Evolutionary conservation across 2,113 vertebrate species (phyloP), one percentile per base, ranked within the genome.

Genomic region (Prinia subflava): DNA sequence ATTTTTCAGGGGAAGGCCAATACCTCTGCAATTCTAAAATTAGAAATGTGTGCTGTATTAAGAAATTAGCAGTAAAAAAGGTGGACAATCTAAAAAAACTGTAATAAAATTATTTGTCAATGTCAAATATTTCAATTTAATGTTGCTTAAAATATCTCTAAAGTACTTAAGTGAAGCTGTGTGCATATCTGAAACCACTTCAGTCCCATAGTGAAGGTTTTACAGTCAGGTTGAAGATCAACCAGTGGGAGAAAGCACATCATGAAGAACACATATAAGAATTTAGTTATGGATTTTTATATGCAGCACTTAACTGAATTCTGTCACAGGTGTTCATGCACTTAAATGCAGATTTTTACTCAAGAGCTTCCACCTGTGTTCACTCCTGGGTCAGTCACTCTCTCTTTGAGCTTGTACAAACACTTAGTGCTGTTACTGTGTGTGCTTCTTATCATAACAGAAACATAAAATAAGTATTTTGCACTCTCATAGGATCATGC

Each of bases 31-130:
- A 94, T 25, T 74, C 69, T 94, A 88, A 94, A 95, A 92, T 92
- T 92, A 92, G 71, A 91, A 91, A 53, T 79, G 10, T 53, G 28
- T 83, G 52, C 65, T 90, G 57, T 67, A 56, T 53, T 76, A 74
- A 97, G 57, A 91, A 96, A 93, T 90, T 93, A 94, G 41, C 31
- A 83, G 33, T 79, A 62, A 88, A 41, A 39, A 94, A 84, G 77
- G 49, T 68, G 57, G 75, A 24, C 27, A 89, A 6, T 89, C 67
- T 73, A 92, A 91, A 2, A 23, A 70, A 91, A 81, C 30, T 59
- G 4, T 70, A 91, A 79, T 55, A 84, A 82, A 92, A 62, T 70
- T 2, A 78, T 90, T 95, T 87, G 3, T 21, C 47, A 83, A 82
- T 64, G 83, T 92, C 81, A 94, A 78, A 76, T 55, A 33, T 55